Base-by-base conservation (phyloP, 2,113 vertebrate genomes). In the Callipepla squamata region DNA sequence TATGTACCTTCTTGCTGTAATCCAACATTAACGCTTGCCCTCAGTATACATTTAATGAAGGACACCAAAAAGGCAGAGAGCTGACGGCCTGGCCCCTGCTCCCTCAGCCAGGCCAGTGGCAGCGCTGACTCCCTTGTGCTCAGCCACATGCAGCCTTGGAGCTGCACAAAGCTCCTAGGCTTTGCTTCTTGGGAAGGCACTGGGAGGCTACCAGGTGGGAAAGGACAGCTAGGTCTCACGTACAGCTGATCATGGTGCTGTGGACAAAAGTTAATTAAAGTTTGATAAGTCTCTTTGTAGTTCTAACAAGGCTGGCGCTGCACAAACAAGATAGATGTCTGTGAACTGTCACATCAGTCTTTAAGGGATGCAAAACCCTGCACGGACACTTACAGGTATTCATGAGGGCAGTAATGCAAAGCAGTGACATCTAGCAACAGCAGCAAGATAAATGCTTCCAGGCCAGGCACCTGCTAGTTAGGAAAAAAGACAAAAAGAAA, bases 201-300 rank as follows among this genome's bases (percentile, higher is more conserved):
- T 0, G 0, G 7, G 55, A 74, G 74, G 85, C 69, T 4, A 34
- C 58, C 94, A 92, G 86, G 58, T 89, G 91, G 80, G 87, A 74
- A 93, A 85, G 61, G 80, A 84, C 96, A 87, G 84, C 76, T 85
- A 84, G 48, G 86, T 42, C 0, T 0, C 20, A 73, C 69, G 86
- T 86, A 16, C 26, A 48, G 93, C 50, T 58, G 30, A 79, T 62
- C 19, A 47, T 20, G 73, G 90, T 63, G 17, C 77, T 61, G 89
- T 4, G 2, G 78, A 94, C 76, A 76, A 42, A 95, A 67, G 93
- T 76, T 97, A 97, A 97, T 97, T 97, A 95, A 96, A 95, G 85
- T 96, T 95, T 97, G 91, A 97, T 96, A 6, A 3, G 69, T 57
- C 67, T 26, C 58, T 91, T 93, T 81, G 79, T 73, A 81, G 62